Base-by-base conservation (phyloP, 2,113 vertebrate genomes). In the Merops nubicus region DNA sequence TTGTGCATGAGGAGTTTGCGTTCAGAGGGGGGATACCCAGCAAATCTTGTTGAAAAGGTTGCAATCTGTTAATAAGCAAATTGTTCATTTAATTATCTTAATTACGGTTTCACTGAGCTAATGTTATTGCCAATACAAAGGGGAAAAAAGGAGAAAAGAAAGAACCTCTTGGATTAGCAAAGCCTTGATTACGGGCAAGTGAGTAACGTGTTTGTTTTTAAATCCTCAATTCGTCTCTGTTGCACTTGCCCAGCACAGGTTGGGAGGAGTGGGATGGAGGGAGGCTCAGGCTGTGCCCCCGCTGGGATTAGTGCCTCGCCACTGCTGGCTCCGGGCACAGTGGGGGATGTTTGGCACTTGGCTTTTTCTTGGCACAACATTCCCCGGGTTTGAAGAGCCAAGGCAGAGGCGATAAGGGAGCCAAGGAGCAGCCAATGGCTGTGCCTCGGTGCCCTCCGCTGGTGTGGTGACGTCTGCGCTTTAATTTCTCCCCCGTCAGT, bases 1-100 rank as follows among this genome's bases (percentile, higher is more conserved):
- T 36, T 29, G 26, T 33, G 53, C 29, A 5, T 0, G 0, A 45
- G 65, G 34, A 85, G n/a, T 29, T 77, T 38, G 38, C 4, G 0
- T 38, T 64, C 29, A 5, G 9, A 83, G 36, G 20, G 59, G 57
- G 50, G n/a, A 48, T 73, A 57, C 16, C 19, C 63, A 8, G 72
- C 40, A 57, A 89, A 57, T 47, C 63, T 65, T 29, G 29, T 22
- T 42, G 81, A 64, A 93, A 96, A 72, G 38, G 69, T 72, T 85
- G 74, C 78, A 85, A 75, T 88, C 73, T 82, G 62, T 91, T 91
- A 93, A 94, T 89, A 72, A 93, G 87, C 10, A 85, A 95, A 82
- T 78, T 82, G 69, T 81, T 93, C 74, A n/a, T 60, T 94, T 95
- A 93, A 78, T 95, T 94, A 54, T 16, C 5, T 65, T 88, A 85